Evolutionary conservation across 1,140 invertebrate species (phyloP), one percentile per base, ranked within the genome.

Genomic region (Steinernema khuongi): DNA sequence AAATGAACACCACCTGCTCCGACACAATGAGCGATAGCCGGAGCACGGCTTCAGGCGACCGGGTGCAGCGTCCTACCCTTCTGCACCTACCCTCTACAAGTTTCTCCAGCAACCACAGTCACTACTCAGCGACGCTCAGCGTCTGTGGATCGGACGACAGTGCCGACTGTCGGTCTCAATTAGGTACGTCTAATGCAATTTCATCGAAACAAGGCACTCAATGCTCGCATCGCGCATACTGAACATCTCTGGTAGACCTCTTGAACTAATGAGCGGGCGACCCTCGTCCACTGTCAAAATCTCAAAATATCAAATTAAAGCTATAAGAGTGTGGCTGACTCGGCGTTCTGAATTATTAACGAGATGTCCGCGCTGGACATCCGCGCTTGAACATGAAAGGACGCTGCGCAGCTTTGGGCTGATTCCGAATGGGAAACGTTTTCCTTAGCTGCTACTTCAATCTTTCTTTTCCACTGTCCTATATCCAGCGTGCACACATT

Each of bases 1-100:
- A 60, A 60, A n/a, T 60, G 50, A 60, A 26, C 36, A 41, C 7
- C 50, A 60, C 50, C 50, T 60, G 50, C 50, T 60, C 50, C 50
- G 50, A 60, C 26, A 17, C 50, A 7, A 26, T 60, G 50, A 60
- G 50, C 26, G 50, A 60, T 26, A 60, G 50, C 22, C 11, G 50
- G 26, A 60, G 50, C 50, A 60, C 50, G 4, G 50, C 19, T 14
- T 60, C 50, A 7, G 19, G 50, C 11, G 50, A 60, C 2, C 50
- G 50, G 4, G 50, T 60, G 50, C 50, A 60, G 26, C 50, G 50
- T 60, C 50, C 50, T 4, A 60, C 14, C 22, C 50, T 60, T 4
- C 50, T 60, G 50, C 50, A 60, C 19, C 50, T 60, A 22, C 50
- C 50, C 4, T 60, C 50, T 7, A 60, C 50, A 2, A 60, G 50